phyloP scores from a whole-genome alignment of 2,113 vertebrate genomes.

The Sakesphorus luctuosus region DNA sequence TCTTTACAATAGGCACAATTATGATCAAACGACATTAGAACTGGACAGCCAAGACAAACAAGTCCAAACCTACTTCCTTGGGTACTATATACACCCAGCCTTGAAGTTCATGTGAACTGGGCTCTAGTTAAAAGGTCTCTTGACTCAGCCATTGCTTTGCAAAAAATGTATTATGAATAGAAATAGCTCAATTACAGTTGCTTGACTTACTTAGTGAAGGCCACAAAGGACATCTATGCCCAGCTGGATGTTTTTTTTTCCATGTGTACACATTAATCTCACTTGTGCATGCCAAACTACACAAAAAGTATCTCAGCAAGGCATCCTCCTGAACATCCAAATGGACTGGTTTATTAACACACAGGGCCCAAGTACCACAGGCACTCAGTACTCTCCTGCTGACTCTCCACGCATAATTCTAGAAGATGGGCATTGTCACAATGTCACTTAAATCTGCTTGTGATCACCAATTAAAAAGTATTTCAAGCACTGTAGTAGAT shows the following conservation, averaged over 20 bases:
- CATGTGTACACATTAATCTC: fast-evolving
- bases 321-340: neutral
- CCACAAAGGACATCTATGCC: neutral
- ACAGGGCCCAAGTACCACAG: neutral
- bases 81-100: neutral
- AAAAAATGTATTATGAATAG: neutral
- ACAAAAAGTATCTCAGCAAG: neutral
- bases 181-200: neutral
- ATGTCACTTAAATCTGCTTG: neutral
- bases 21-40: neutral
- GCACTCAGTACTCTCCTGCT: neutral
- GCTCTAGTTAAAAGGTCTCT: neutral
- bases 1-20: neutral
- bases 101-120: neutral
- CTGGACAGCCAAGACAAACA: neutral
- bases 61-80: neutral
- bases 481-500: neutral
- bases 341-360: neutral
- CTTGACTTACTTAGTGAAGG: neutral
- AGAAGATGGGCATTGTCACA: neutral
- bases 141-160: neutral
- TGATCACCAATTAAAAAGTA: neutral
- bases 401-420: neutral
- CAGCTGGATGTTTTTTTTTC: neutral
- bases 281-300: neutral